Evolutionary conservation across 2,888 invertebrate genomes (phyloP), one percentile per base, ranked within the genome.

Genomic region (Exephanes ischioxanthus): DNA sequence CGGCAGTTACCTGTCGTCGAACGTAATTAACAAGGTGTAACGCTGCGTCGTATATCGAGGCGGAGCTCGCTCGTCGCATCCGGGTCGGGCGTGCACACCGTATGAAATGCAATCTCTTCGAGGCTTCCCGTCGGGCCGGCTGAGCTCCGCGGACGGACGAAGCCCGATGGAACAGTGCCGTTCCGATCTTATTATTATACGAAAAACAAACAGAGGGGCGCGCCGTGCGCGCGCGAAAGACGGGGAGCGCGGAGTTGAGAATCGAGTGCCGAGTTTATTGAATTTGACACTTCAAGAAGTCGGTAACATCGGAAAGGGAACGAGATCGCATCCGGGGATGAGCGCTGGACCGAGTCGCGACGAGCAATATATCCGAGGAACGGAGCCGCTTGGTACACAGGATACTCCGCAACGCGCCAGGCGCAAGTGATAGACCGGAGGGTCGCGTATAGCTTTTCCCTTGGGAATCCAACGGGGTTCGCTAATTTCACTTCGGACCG

Each of bases 271-370:
- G 83, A 76, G 88, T 89, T 94, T 93, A 94, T 94, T 92, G 91
- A 93, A 94, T 94, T 94, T 94, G 94, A 93, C 94, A 94, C 93
- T 93, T 89, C 90, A 93, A 93, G 92, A 93, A 94, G 90, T 93
- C 93, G 92, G 93, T 16, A 92, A 93, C 93, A 93, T 94, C 94
- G 93, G 93, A 94, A 93, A 93, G 92, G 91, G 92, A 88, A 75
- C 85, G 83, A 73, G 75, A 61, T 26, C 66, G 71, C 80, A 63
- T 63, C 63, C 63, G 63, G 30, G 16, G n/a, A 26, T 5, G 16
- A 58, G 86, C 82, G 88, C 88, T 88, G 71, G 41, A 53, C 61
- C 45, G 55, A 67, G 58, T 72, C 66, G 75, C 48, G 45, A 85
- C 67, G 78, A 76, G 80, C 55, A 80, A 85, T 85, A 80, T 80